Evolutionary conservation across 2,888 invertebrate species (phyloP).

Genomic region (Drosophila putrida): DNA sequence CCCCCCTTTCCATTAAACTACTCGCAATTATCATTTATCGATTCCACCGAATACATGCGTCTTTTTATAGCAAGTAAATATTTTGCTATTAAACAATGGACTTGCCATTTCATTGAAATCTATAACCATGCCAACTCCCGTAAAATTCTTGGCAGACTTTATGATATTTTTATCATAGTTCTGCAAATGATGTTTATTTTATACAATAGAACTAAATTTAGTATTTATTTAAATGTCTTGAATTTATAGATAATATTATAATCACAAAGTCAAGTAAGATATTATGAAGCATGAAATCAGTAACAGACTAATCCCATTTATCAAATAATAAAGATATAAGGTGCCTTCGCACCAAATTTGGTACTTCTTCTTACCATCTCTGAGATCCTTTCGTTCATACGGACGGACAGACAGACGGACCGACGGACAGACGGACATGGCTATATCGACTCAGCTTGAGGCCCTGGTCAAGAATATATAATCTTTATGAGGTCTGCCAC

Average conservation of each 20-base stretch:
- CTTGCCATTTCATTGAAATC: constrained; percentile 7
- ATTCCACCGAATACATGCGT: constrained; percentile 10
- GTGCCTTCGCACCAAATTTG: too few species aligned
- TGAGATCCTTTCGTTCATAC: too few species aligned
- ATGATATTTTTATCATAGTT: not conserved
- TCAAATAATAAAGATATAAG: too few species aligned
- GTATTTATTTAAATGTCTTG: not conserved
- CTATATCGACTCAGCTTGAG: too few species aligned
- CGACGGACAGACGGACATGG: too few species aligned
- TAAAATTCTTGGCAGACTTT: not conserved
- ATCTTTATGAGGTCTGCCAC: too few species aligned
- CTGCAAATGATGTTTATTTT: not conserved
- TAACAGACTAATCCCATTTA: too few species aligned
- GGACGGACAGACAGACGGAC: too few species aligned
- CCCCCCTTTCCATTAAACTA: constrained; percentile 26
- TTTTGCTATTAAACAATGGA: constrained; percentile 29
- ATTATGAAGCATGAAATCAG: not conserved
- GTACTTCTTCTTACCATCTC: too few species aligned
- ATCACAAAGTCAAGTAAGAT: not conserved
- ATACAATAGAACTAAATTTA: too few species aligned
- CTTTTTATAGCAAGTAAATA: constrained; percentile 46
- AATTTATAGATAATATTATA: not conserved
- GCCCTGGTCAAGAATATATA: too few species aligned
- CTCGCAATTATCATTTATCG: constrained; percentile 55
- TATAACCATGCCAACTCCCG: not conserved